phyloP scores from a whole-genome alignment of 2,113 vertebrate species.

The Regulus satrapa region DNA sequence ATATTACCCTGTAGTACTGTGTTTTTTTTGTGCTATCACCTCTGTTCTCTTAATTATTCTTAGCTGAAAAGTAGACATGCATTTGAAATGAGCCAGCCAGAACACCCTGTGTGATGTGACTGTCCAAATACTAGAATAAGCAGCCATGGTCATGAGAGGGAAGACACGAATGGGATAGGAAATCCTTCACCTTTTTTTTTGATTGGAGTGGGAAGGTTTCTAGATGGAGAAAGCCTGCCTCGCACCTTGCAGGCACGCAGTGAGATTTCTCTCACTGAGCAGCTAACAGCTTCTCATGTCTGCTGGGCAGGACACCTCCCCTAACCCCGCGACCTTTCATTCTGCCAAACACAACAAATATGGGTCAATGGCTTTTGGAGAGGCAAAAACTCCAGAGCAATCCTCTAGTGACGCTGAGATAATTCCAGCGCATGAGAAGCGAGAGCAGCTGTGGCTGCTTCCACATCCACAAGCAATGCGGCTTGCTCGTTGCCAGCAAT shows the following conservation, averaged over 20 bases:
- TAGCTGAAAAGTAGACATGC: background rate
- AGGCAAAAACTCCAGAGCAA: background rate
- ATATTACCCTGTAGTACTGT: background rate
- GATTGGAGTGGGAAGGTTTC: background rate
- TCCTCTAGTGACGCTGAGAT: background rate
- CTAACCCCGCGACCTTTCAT: background rate
- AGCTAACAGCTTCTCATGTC: background rate
- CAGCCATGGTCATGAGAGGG: background rate
- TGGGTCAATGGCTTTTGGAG: constrained; percentile 12
- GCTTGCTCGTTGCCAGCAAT: background rate
- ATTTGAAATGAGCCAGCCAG: background rate
- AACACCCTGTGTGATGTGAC: background rate
- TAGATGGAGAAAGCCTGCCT: background rate
- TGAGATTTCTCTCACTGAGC: background rate
- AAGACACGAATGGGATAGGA: background rate
- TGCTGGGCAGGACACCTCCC: background rate
- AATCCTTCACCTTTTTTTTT: background rate
- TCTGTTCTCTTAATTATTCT: background rate
- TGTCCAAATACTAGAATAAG: background rate
- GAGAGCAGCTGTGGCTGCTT: constrained; percentile 59
- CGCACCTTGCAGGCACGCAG: background rate
- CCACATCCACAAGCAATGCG: constrained; percentile 27
- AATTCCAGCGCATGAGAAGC: constrained; percentile 24
- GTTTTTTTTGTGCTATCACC: background rate
- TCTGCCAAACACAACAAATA: constrained; percentile 6